Base-by-base conservation (phyloP, 2,888 invertebrate species). In the Drosophila tanythrix region DNA sequence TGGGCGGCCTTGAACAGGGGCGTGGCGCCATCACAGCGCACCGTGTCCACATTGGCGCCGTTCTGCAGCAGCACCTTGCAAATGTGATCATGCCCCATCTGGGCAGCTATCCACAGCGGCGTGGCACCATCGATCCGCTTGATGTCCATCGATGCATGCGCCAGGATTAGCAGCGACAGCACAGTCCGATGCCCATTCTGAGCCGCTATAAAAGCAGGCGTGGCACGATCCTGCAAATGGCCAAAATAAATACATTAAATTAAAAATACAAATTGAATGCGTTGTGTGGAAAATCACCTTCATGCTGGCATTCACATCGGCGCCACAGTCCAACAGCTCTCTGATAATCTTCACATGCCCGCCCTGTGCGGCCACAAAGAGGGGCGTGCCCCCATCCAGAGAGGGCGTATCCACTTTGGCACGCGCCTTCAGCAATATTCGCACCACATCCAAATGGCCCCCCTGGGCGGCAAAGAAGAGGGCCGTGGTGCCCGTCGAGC, bases 391-490 rank as follows among this genome's bases (percentile, higher is more conserved):
- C n/a, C 98, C 98, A 92, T 99, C 98, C 93, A 96, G 95, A 90
- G 97, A 97, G 15, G 96, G 95, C 21, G 96, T 96, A 93, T 97
- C 96, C 72, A 97, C 95, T 65, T 94, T 94, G 1, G 97, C 97
- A 21, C 97, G 97, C 82, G 96, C 94, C 89, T 97, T 96, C 68
- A 98, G 94, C 81, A 99, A 94, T 77, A 97, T 94, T 74, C 94
- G 94, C 31, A 97, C 97, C 76, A 98, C 96, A 92, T 98, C 97
- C 81, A 97, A 94, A 94, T 96, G 97, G 11, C 98, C 98, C 81
- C 97, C 97, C 93, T 99, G 98, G 25, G 98, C 97, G 70, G 98
- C 98, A 93, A 98, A 98, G 94, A 98, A 98, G 88, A 99, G 94
- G 53, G 98, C 97, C 76, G 97, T 97, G 53, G 98, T 98, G 71